Base-by-base conservation (phyloP, 1,140 invertebrate species). In the Pachypeltis micranthus region DNA sequence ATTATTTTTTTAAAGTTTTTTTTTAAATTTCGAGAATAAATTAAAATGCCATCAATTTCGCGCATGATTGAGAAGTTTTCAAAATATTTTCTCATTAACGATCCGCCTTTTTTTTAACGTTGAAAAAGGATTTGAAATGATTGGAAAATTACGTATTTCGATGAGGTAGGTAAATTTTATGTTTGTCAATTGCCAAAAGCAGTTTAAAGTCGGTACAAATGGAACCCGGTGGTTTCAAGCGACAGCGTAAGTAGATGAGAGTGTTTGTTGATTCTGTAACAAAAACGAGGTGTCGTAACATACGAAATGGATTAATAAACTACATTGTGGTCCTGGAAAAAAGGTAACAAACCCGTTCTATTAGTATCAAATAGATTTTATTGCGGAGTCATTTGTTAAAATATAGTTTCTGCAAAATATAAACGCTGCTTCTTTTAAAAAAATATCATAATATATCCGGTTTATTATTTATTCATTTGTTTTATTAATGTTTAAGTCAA, bases 381-480 rank as follows among this genome's bases (percentile, higher is more conserved):
- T 10, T 51, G 47, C 19, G 19, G 7, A 25, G 3, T 57, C 55
- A 4, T 59, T 16, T 64, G 56, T 60, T 64, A 64, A 64, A 64
- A 64, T 64, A 64, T 64, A 64, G 56, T 23, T 29, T 31, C 29
- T 63, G 54, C 26, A 28, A 54, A 51, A 59, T 59, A n/a, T n/a
- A n/a, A 59, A 64, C 58, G 55, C 24, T 64, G 58, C n/a, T n/a
- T n/a, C n/a, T n/a, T n/a, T n/a, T 64, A 64, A 64, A 64, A 64
- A 64, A 64, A 64, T 64, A 64, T 44, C 54, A 62, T 47, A 51
- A 14, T 51, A 51, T 51, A 60, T 64, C 58, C 28, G 63, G 57
- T 54, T 63, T 47, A 24, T 28, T 54, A 21, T 62, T 27, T 62
- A 62, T 39, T 39, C 34, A 7, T 39, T 39, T n/a, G 7, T 39